Evolutionary conservation across 92 coral and sea anemone species (phyloP).

Genomic region (Heliopora coerulea): DNA sequence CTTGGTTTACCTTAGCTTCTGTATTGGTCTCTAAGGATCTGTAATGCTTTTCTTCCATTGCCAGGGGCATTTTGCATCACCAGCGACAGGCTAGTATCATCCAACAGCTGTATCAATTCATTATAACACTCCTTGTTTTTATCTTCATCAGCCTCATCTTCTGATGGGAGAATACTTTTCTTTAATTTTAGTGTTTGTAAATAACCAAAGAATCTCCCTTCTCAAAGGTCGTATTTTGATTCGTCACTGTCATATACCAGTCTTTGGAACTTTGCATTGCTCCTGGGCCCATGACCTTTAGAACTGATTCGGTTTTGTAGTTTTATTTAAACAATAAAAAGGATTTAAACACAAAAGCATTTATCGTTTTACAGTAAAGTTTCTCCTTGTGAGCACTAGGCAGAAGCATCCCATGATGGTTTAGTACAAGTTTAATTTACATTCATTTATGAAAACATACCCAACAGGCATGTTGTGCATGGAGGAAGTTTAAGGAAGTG

Average conservation of each 20-base stretch:
- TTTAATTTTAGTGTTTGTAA: conserved; percentile 32
- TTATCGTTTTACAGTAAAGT: too few species aligned
- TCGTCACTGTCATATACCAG: conserved; percentile 45
- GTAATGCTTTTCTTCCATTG: conserved; percentile 36
- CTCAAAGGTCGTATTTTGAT: not conserved
- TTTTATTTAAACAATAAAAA: too few species aligned
- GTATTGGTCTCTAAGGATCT: conserved; percentile 35
- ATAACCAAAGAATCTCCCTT: conserved; percentile 42
- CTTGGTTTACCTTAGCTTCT: conserved; percentile 30
- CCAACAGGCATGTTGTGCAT: too few species aligned
- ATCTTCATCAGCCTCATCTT: not conserved
- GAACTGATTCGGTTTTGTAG: conserved; percentile 4
- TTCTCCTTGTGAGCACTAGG: too few species aligned
- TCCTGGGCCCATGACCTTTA: conserved; percentile 58
- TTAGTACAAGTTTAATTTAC: too few species aligned
- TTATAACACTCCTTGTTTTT: conserved; percentile 39
- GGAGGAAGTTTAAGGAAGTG: too few species aligned
- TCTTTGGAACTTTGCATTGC: not conserved
- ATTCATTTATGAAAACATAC: too few species aligned
- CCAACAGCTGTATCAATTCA: conserved; percentile 30
- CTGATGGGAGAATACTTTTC: not conserved
- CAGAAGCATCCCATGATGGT: too few species aligned
- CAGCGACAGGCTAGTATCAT: conserved; percentile 40
- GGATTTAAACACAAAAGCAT: too few species aligned
- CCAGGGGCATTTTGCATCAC: conserved; percentile 42